Evolutionary conservation across 2,113 vertebrate genomes (phyloP).

Genomic region (Dicerorhinus sumatrensis): DNA sequence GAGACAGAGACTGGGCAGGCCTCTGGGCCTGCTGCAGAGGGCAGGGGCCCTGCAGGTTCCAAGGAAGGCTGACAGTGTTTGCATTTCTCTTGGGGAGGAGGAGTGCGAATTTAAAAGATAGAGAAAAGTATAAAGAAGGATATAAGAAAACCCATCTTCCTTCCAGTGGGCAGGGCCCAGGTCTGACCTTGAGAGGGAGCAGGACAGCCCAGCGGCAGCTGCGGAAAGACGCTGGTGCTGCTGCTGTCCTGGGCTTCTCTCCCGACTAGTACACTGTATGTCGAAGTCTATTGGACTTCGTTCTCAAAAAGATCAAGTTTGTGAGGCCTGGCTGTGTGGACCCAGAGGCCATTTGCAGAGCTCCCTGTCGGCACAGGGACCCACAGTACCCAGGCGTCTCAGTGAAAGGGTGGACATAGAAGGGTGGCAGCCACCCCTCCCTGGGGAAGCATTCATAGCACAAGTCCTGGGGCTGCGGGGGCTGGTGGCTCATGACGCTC

Average conservation of each 20-base stretch:
- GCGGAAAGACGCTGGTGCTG: not conserved
- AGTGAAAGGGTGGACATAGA: not conserved
- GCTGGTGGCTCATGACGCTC: too few relatives aligned
- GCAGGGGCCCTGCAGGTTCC: not conserved
- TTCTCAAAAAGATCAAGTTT: not conserved
- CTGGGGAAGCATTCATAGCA: not conserved
- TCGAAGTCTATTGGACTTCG: not conserved
- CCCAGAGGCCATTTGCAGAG: not conserved
- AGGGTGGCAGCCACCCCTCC: not conserved
- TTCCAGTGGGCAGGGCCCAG: not conserved
- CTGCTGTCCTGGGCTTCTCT: not conserved
- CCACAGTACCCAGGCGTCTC: not conserved
- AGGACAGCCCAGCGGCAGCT: not conserved
- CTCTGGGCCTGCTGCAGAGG: not conserved
- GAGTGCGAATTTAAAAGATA: not conserved
- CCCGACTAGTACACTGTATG: too few relatives aligned
- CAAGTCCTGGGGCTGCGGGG: not conserved
- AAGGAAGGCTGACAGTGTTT: not conserved
- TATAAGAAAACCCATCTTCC: not conserved
- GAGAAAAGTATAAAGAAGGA: not conserved
- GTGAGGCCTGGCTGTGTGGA: not conserved
- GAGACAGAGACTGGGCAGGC: not conserved
- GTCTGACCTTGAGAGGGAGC: not conserved
- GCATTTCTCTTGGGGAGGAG: not conserved
- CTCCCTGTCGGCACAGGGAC: not conserved